These are phyloP conservation scores for Diadema setosum DNA, from an alignment of 35 echinoderm and acorn worm genomes.

Conservation along the genomic window DNA sequence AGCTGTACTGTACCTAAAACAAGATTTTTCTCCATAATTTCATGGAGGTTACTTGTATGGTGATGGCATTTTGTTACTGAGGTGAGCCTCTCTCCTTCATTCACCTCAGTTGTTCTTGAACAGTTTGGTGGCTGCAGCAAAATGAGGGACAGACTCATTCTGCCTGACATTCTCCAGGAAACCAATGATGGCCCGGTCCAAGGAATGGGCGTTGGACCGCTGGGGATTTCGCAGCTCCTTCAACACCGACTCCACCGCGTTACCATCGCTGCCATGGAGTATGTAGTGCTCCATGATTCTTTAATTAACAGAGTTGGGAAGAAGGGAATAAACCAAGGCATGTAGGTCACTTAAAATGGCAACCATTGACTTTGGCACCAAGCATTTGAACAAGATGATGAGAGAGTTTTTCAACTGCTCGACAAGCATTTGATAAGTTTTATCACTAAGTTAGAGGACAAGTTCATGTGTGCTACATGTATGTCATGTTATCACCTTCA, in stretches of 20 bases:
- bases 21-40: too few species aligned
- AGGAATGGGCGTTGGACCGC: neutral
- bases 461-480: too few species aligned
- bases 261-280: slow-evolving; percentile 3
- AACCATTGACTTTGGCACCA: too few species aligned
- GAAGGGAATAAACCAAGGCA: neutral
- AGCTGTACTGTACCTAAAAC: too few species aligned
- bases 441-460: too few species aligned
- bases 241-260: slow-evolving; percentile 8
- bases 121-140: slow-evolving; percentile 14
- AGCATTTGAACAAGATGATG: too few species aligned
- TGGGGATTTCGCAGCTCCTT: slow-evolving; percentile 3
- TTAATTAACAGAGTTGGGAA: neutral
- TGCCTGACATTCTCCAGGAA: slow-evolving; percentile 14
- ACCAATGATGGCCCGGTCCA: slow-evolving; percentile 14
- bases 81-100: neutral
- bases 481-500: too few species aligned
- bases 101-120: slow-evolving; percentile 42
- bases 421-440: too few species aligned
- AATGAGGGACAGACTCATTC: neutral
- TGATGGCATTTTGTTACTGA: too few species aligned
- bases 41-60: too few species aligned
- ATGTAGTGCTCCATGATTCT: slow-evolving; percentile 55
- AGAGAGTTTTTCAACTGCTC: too few species aligned
- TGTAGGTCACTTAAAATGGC: too few species aligned